These are phyloP conservation scores for Sipha maydis DNA, from an alignment of 2,888 invertebrate species.

Conservation along the genomic window DNA sequence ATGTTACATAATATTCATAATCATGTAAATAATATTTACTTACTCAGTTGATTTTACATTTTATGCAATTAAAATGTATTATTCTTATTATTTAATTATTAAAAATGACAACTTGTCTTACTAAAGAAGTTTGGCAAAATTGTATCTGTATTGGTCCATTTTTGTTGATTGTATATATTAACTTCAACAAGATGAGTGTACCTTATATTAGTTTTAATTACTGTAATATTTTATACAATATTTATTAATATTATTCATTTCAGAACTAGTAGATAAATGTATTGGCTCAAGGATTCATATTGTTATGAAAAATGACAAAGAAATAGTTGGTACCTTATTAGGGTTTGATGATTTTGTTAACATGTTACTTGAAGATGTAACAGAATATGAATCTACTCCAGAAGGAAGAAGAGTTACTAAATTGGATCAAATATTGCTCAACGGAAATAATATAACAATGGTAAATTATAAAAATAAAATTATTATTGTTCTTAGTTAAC, in stretches of 20 bases:
- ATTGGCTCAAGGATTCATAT: conserved; percentile 99
- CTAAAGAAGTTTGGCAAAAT: no score
- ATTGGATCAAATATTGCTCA: conserved; percentile 95
- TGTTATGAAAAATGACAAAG: conserved; percentile 99
- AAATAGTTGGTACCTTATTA: conserved; percentile 96
- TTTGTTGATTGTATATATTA: no score
- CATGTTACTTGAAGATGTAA: conserved; percentile 97
- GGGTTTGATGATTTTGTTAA: conserved; percentile 99
- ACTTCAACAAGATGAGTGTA: no score
- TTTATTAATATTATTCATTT: conserved; percentile 65
- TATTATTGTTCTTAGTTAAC: conserved; percentile 28
- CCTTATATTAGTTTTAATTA: no score
- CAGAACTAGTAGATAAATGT: conserved; percentile 98
- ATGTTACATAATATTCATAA: no score
- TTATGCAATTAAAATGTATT: no score
- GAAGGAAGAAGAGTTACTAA: conserved; percentile 96
- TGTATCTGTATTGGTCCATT: no score
- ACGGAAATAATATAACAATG: conserved; percentile 99
- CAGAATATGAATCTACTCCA: conserved; percentile 96
- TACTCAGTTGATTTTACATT: no score
- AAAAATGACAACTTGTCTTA: no score
- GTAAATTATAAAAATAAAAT: conserved; percentile 68
- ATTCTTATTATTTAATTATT: no score
- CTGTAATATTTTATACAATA: no score
- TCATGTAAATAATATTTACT: no score